phyloP scores from a whole-genome alignment of 2,797 vertebrate species.

The Gambelia wislizenii region DNA sequence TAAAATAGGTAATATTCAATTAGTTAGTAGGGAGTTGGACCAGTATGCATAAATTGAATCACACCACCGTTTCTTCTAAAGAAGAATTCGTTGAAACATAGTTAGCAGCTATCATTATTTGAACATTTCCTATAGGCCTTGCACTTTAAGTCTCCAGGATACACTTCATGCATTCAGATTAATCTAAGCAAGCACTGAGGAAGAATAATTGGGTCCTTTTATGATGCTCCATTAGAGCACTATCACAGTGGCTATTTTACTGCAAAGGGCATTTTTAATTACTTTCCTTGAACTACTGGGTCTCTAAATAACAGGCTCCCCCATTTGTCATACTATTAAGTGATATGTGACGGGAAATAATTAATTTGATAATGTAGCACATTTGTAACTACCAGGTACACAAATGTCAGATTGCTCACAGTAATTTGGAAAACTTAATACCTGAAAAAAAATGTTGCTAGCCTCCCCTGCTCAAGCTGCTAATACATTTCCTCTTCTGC shows the following conservation, averaged over 20 bases:
- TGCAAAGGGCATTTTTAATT: slow-evolving; percentile 9
- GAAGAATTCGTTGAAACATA: background rate
- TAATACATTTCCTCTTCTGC: background rate
- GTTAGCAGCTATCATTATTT: background rate
- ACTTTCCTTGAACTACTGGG: background rate
- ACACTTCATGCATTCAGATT: background rate
- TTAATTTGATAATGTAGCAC: background rate
- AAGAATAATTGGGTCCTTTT: background rate
- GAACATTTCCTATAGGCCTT: background rate
- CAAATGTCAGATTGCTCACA: background rate
- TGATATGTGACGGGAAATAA: background rate
- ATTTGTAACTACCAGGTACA: background rate
- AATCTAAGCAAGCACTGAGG: background rate
- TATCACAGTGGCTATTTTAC: background rate
- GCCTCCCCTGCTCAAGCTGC: background rate
- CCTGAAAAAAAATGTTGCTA: background rate
- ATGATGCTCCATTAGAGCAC: background rate
- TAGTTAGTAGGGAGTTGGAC: background rate
- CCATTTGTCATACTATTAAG: background rate
- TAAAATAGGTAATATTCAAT: background rate
- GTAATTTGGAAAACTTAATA: background rate
- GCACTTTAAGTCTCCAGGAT: background rate
- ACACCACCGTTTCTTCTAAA: background rate
- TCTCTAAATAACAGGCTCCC: background rate
- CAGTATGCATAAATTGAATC: background rate